A percentile compares a stretch with the other conserved stretches of the same genome.
Conservation (phyloP, 2,888 invertebrate species). For the Oxytorus armatus region DNA sequence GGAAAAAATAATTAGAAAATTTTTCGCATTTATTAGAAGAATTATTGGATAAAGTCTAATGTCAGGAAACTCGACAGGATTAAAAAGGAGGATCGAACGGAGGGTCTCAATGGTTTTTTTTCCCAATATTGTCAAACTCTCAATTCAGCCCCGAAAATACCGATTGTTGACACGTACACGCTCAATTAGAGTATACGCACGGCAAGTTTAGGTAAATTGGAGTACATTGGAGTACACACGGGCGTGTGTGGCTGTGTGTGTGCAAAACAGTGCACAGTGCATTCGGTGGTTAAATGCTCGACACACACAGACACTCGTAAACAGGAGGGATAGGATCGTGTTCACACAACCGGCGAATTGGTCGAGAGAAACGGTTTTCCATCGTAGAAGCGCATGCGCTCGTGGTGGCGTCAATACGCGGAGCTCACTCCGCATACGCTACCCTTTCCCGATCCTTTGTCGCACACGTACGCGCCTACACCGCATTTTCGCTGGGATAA, state of each 20-base stretch:
- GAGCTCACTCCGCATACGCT: conserved; percentile 74
- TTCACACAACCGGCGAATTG: conserved; percentile 70
- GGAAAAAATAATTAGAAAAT: neutral
- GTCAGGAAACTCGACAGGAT: neutral
- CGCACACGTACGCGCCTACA: conserved; percentile 63
- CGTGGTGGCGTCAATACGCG: conserved; percentile 82
- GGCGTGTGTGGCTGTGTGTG: conserved; percentile 48
- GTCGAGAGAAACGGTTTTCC: conserved; percentile 65
- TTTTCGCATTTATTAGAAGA: neutral
- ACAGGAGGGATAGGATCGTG: conserved; percentile 50
- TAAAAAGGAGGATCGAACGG: neutral
- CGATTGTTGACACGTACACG: conserved; percentile 16
- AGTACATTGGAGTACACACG: conserved; percentile 32
- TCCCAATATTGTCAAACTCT: neutral
- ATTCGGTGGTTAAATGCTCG: conserved; percentile 34
- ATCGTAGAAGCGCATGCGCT: conserved; percentile 78
- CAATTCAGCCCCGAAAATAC: conserved; percentile 5
- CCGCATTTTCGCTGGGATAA: conserved; percentile 11
- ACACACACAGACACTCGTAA: neutral
- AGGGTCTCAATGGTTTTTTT: neutral
- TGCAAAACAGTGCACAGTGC: conserved; percentile 27
- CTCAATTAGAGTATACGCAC: conserved; percentile 32
- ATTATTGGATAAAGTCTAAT: neutral
- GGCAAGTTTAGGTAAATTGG: conserved; percentile 36
- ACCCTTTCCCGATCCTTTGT: conserved; percentile 79